A percentile compares a stretch with the other conserved stretches of the same genome.
phyloP scores from a whole-genome alignment of 1,140 invertebrate genomes.

The Drosophila subpulchrella region DNA sequence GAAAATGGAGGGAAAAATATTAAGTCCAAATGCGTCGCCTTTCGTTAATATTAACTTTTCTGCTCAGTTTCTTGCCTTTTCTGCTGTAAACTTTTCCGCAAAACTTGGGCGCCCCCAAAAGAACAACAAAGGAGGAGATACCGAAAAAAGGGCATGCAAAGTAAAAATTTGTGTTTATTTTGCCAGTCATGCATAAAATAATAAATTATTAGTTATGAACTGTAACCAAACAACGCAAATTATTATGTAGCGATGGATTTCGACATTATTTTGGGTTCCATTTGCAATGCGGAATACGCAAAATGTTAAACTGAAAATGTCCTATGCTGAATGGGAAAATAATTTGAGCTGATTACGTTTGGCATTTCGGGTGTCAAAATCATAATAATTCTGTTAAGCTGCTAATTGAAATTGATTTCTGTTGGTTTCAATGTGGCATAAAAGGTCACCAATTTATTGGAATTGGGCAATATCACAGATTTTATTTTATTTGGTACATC shows the following conservation, averaged over 20 bases:
- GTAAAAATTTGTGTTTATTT: constrained; percentile 68
- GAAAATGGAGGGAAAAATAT: constrained; percentile 43
- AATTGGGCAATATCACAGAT: neutral
- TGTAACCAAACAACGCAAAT: constrained; percentile 32
- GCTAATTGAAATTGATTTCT: constrained; percentile 38
- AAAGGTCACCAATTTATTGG: neutral
- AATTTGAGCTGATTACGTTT: constrained; percentile 50
- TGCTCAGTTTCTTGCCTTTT: constrained; percentile 70
- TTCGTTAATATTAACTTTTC: constrained; percentile 81
- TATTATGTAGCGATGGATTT: constrained; percentile 8
- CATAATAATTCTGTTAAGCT: constrained; percentile 24
- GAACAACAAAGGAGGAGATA: constrained; percentile 29
- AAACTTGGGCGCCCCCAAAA: constrained; percentile 49
- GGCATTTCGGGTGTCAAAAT: constrained; percentile 25
- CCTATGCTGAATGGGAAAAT: constrained; percentile 12
- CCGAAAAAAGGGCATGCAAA: constrained; percentile 46
- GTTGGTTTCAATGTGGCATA: constrained; percentile 1
- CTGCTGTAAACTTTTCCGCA: constrained; percentile 50
- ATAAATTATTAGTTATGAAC: constrained; percentile 80
- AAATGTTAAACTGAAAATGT: constrained; percentile 19
- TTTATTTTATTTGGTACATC: neutral
- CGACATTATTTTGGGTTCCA: neutral
- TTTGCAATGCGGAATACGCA: neutral
- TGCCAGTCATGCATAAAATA: constrained; percentile 80
- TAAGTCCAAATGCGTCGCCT: constrained; percentile 76